Evolutionary conservation across 2,113 vertebrate species (phyloP).

Genomic region (Nymphicus hollandicus): DNA sequence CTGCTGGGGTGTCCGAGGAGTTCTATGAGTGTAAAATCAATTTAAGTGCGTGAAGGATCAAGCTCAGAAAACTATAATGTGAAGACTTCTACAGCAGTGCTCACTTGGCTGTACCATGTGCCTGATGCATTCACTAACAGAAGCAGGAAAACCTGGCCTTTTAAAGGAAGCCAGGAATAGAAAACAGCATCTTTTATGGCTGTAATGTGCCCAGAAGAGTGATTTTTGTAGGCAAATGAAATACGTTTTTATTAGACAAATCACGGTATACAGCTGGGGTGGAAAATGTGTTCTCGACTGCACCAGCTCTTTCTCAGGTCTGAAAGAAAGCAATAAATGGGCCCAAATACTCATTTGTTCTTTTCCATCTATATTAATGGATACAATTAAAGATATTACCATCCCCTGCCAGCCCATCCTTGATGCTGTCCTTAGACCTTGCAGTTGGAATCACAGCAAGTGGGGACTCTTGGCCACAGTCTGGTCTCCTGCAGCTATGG

Average conservation of each 20-base stretch:
- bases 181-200: neutral
- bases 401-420: neutral
- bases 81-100: neutral
- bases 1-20: neutral
- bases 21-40: constrained; percentile 27
- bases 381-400: neutral
- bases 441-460: neutral
- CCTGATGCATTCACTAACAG: neutral
- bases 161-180: neutral
- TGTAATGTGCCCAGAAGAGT: neutral
- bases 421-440: neutral
- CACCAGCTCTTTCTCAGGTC: neutral
- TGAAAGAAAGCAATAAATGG: neutral
- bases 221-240: constrained; percentile 15
- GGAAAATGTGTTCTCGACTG: neutral
- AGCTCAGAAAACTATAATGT: neutral
- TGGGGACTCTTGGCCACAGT: accelerated
- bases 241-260: constrained; percentile 9
- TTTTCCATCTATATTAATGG: neutral
- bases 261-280: neutral
- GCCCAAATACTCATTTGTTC: neutral
- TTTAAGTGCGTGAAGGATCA: neutral
- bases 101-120: neutral
- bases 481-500: accelerated
- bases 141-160: neutral